Conservation (phyloP, 2,797 vertebrate genomes). For the Botia kubotai region DNA sequence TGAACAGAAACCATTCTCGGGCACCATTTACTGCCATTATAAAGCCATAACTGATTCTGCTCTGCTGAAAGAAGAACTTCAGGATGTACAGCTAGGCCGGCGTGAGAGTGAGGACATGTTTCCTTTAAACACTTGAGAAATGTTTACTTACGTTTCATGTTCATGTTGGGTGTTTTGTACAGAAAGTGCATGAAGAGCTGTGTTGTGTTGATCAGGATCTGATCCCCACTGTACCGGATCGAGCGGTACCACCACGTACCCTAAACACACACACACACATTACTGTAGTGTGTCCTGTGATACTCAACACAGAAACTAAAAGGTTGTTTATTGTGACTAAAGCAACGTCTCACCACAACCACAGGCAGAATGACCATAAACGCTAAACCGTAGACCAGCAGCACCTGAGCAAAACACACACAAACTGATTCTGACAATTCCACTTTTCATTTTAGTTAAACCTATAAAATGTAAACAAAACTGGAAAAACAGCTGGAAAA, state of each 20-base stretch:
- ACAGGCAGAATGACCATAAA: constrained; percentile 99
- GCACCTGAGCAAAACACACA: constrained; percentile 78
- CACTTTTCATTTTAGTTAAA: too few relatives aligned
- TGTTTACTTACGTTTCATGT: constrained; percentile 94
- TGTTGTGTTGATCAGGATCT: constrained; percentile 98
- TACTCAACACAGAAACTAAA: background rate
- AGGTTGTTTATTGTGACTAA: background rate
- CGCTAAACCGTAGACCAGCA: constrained; percentile 95
- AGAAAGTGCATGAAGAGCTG: constrained; percentile 99
- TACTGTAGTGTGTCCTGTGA: background rate
- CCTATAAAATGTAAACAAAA: too few relatives aligned
- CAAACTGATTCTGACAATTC: background rate
- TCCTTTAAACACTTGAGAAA: too few relatives aligned
- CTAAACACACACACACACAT: constrained; percentile 67
- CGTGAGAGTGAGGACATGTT: too few relatives aligned
- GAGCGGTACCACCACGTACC: constrained; percentile 99
- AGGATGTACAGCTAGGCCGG: too few relatives aligned
- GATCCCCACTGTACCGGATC: constrained; percentile 96
- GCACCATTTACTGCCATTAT: too few relatives aligned
- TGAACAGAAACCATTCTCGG: too few relatives aligned
- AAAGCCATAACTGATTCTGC: too few relatives aligned
- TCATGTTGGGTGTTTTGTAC: constrained; percentile 98
- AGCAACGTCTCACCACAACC: constrained; percentile 88
- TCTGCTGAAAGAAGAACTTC: too few relatives aligned
- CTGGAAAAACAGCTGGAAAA: background rate